Evolutionary conservation across 1,140 invertebrate genomes (phyloP), one percentile per base, ranked within the genome.

Genomic region (Drepana arcuata): DNA sequence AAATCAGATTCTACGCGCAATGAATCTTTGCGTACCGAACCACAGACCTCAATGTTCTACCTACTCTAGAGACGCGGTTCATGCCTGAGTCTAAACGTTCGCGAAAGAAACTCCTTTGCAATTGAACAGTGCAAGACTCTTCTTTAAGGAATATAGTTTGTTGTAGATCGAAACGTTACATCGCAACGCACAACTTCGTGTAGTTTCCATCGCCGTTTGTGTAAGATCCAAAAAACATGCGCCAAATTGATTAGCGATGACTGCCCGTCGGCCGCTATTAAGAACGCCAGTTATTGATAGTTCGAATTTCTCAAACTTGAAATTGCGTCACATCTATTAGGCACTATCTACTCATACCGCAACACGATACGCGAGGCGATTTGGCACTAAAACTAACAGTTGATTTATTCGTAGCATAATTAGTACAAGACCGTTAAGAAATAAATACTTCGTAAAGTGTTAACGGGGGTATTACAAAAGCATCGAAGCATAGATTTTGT

Each of bases 401-500:
- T 55, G 46, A 46, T 51, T 52, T 56, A 60, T 56, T 49, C 43
- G 32, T 30, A 34, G 29, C 27, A 36, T 43, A 49, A 49, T 49
- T 41, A 59, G 40, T 55, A 51, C 41, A 51, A 53, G 44, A 43
- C 43, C 38, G 41, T 58, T 53, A 50, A 58, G 46, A 58, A 54
- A 59, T 49, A 54, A 48, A 45, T 34, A 54, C 38, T 48, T 50
- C n/a, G 45, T 47, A 41, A 48, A 40, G 47, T 38, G 41, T 40
- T 50, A 54, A 59, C 43, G 42, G 37, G n/a, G n/a, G 47, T 53
- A 27, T 54, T 54, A 54, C 53, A 52, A 52, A 57, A 52, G 41
- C 32, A 16, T 23, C 47, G 34, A 42, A 41, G 38, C 30, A 21
- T 21, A 9, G 18, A 21, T 21, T 21, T 21, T n/a, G n/a, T n/a